A percentile compares a stretch with the other conserved stretches of the same genome.
These are phyloP conservation scores for Amphiduros pacificus DNA, from an alignment of 2,888 invertebrate genomes.

Conservation along the genomic window DNA sequence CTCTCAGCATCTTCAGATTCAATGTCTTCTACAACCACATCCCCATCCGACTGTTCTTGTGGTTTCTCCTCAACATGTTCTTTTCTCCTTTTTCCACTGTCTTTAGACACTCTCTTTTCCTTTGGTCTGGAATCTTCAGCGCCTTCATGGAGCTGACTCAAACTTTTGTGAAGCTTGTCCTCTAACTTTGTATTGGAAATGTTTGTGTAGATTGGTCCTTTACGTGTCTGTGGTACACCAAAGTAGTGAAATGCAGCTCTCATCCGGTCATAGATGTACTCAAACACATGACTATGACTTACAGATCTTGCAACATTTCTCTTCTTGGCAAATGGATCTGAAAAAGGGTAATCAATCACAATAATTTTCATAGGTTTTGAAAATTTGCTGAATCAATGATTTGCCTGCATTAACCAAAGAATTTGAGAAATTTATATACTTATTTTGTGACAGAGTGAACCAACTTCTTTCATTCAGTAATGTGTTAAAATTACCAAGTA, in stretches of 20 bases:
- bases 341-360: no score
- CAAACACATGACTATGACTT: slow-evolving; percentile 59
- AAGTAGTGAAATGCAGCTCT: slow-evolving; percentile 62
- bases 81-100: background rate
- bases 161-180: slow-evolving; percentile 9
- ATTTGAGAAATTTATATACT: no score
- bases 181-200: slow-evolving; percentile 12
- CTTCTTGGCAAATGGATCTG: slow-evolving; percentile 62
- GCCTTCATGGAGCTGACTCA: background rate
- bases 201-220: slow-evolving; percentile 49
- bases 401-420: no score
- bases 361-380: no score
- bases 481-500: no score
- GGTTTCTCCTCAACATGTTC: background rate
- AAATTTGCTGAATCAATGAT: no score
- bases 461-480: no score
- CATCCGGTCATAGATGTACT: slow-evolving; percentile 62
- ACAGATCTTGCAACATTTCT: slow-evolving; percentile 62
- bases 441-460: no score
- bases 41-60: background rate
- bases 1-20: slow-evolving; percentile 14
- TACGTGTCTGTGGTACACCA: slow-evolving; percentile 56
- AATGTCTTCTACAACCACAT: background rate
- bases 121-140: background rate
- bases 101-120: background rate